Evolutionary conservation across 2,797 vertebrate species (phyloP).

Genomic region (Melanotaenia pygmaea): DNA sequence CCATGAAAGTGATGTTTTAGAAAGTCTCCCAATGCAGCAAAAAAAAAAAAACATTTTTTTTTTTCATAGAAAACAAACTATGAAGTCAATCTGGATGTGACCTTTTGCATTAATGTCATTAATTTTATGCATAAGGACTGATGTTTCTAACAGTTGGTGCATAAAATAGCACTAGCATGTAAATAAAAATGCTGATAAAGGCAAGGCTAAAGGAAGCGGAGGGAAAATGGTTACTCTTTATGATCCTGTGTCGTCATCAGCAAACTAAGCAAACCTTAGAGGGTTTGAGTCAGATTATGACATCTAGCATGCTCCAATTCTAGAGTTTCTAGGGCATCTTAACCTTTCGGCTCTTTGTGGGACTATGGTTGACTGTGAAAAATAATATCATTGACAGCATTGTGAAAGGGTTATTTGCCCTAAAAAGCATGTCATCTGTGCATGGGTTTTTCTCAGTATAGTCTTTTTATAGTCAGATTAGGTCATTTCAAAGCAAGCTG

Average conservation of each 20-base stretch:
- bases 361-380: conserved; percentile 37
- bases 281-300: conserved; percentile 45
- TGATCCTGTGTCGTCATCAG: conserved; percentile 34
- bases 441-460: neutral
- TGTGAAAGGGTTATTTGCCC: conserved; percentile 56
- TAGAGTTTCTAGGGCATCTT: conserved; percentile 28
- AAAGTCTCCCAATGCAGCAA: neutral
- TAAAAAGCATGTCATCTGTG: conserved; percentile 38
- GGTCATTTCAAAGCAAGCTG: conserved; percentile 5
- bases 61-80: neutral
- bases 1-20: neutral
- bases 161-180: neutral
- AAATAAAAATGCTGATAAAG: neutral
- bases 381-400: conserved; percentile 48
- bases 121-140: neutral
- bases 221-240: conserved; percentile 25
- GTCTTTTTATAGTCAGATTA: conserved; percentile 4
- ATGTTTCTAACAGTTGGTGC: neutral
- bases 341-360: conserved; percentile 45
- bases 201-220: neutral
- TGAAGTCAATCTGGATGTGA: neutral
- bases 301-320: conserved; percentile 14
- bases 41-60: neutral
- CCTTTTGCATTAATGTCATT: neutral
- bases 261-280: conserved; percentile 23